These are phyloP conservation scores for Brenthis hecate DNA, from an alignment of 2,888 invertebrate species.

Conservation along the genomic window DNA sequence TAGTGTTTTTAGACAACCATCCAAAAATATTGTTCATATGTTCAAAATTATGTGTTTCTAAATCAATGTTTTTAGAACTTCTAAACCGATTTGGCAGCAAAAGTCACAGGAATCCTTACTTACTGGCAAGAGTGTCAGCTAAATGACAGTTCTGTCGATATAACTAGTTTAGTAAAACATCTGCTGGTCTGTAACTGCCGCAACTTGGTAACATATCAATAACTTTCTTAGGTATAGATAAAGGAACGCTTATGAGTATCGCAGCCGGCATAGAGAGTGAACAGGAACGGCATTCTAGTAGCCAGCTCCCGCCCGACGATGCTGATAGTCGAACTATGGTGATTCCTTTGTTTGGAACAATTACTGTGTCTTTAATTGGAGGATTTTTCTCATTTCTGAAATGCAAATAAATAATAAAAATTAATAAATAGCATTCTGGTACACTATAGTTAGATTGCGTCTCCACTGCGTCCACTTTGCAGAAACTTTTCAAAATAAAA, in stretches of 20 bases:
- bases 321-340: constrained; percentile 79
- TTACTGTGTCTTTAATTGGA: constrained; percentile 83
- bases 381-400: constrained; percentile 78
- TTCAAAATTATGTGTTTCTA: too few species aligned
- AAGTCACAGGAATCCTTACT: too few species aligned
- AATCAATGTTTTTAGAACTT: too few species aligned
- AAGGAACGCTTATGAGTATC: constrained; percentile 72
- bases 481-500: too few species aligned
- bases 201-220: constrained; percentile 75
- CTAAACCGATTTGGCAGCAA: too few species aligned
- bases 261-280: constrained; percentile 67
- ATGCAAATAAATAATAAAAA: constrained; percentile 18
- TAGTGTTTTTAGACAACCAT: too few species aligned
- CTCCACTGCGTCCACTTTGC: too few species aligned
- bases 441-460: too few species aligned
- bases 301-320: constrained; percentile 79
- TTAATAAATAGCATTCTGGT: neutral
- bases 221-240: constrained; percentile 69
- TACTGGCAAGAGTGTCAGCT: too few species aligned
- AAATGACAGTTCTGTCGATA: neutral
- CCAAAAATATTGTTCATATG: too few species aligned
- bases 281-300: constrained; percentile 74
- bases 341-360: constrained; percentile 85
- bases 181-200: constrained; percentile 75
- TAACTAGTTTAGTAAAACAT: constrained; percentile 66